Evolutionary conservation across 2,888 invertebrate species (phyloP).

Genomic region (Torymus aiolomorphi): DNA sequence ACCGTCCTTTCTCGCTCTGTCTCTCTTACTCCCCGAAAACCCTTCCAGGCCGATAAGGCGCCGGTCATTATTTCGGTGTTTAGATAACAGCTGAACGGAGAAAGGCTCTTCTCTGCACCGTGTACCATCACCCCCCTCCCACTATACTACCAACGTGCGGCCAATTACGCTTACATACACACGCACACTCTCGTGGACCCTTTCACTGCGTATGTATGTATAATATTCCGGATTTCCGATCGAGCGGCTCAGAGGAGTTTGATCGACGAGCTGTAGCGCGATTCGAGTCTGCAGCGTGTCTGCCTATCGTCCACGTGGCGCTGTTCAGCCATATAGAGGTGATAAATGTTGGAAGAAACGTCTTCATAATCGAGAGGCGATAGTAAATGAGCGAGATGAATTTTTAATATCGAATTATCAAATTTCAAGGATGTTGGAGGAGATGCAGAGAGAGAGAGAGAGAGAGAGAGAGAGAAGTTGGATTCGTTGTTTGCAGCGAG

Average conservation of each 20-base stretch:
- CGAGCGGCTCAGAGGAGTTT: neutral
- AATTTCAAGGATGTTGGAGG: too few species aligned
- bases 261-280: constrained; percentile 25
- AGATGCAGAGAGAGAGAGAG: too few species aligned
- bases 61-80: constrained; percentile 74
- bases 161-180: constrained; percentile 53
- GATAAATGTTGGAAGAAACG: too few species aligned
- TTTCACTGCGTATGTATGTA: constrained; percentile 33
- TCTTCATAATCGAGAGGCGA: too few species aligned
- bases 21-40: too few species aligned
- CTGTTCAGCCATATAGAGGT: too few species aligned
- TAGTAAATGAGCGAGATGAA: too few species aligned
- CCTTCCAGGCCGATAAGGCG: constrained; percentile 67
- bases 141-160: neutral
- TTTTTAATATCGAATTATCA: too few species aligned
- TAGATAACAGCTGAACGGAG: constrained; percentile 68
- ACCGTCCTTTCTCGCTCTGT: constrained; percentile 59
- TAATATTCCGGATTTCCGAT: constrained; percentile 13
- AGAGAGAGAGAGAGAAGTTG: too few species aligned
- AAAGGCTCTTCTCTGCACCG: constrained; percentile 36
- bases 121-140: too few species aligned
- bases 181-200: neutral
- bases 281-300: constrained; percentile 7
- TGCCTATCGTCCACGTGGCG: too few species aligned
- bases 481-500: too few species aligned